These are phyloP conservation scores for Anastrepha ludens DNA, from an alignment of 1,140 invertebrate species.

Conservation along the genomic window DNA sequence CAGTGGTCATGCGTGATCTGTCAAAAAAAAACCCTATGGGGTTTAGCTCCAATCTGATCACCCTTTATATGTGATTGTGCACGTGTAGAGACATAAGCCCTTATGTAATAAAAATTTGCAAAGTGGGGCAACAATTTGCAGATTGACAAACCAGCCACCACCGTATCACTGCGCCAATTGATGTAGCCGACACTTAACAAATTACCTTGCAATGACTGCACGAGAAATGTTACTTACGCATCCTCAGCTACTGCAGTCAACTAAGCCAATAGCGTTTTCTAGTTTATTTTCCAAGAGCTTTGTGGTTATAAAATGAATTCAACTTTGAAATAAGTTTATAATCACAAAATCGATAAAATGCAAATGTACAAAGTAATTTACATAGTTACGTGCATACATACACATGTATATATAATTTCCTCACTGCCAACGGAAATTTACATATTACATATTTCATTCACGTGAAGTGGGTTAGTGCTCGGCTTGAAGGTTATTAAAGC, in stretches of 20 bases:
- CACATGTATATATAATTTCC: background rate
- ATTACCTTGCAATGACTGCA: slow-evolving; percentile 2
- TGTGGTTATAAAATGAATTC: slow-evolving; percentile 32
- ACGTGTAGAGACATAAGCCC: background rate
- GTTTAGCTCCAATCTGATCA: background rate
- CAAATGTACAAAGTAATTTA: background rate
- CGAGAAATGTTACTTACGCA: background rate
- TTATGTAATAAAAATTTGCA: background rate
- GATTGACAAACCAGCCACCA: background rate
- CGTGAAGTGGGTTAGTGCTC: background rate
- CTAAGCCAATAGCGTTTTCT: background rate
- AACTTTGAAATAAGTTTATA: slow-evolving; percentile 28
- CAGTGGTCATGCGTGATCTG: too few species aligned
- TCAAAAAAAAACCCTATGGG: too few species aligned
- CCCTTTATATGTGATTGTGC: background rate
- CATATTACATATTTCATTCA: background rate
- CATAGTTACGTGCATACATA: background rate
- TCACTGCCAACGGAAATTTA: background rate
- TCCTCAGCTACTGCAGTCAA: background rate
- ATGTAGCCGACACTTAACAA: slow-evolving; percentile 33
- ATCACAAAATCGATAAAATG: slow-evolving; percentile 31
- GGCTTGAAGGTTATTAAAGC: background rate
- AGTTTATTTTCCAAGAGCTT: background rate
- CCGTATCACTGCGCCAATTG: background rate
- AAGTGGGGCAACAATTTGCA: background rate